phyloP scores from a whole-genome alignment of 2,797 vertebrate genomes.

The Gorsachius magnificus region DNA sequence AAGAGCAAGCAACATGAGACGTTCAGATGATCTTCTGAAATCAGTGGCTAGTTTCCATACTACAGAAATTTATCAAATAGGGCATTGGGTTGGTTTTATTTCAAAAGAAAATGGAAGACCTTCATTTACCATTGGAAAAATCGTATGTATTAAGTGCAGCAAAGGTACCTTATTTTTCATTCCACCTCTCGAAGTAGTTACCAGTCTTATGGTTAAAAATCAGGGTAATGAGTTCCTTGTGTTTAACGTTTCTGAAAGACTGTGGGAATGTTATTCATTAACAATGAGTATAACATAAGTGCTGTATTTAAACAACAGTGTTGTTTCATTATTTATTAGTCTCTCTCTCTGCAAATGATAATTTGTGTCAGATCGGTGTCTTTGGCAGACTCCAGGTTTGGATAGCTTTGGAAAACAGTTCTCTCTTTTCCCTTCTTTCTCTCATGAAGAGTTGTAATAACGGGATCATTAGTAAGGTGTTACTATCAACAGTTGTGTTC shows the following conservation, averaged over 20 bases:
- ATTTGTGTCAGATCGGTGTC: not conserved
- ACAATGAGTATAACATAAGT: not conserved
- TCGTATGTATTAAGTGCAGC: not conserved
- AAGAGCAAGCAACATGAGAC: not conserved
- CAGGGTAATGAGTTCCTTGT: not conserved
- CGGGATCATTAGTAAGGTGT: not conserved
- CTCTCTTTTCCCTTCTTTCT: not conserved
- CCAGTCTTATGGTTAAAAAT: not conserved
- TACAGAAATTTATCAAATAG: not conserved
- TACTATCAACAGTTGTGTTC: not conserved
- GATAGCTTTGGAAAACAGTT: not conserved
- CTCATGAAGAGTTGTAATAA: not conserved
- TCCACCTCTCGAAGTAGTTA: not conserved
- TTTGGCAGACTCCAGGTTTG: not conserved
- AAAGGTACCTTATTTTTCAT: not conserved
- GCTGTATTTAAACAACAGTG: not conserved
- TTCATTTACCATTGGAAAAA: not conserved
- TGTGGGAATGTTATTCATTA: not conserved
- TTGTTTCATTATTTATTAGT: not conserved
- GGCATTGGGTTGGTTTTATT: not conserved
- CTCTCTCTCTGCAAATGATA: not conserved
- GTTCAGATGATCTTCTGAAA: not conserved
- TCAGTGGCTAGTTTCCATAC: not conserved
- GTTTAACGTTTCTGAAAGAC: not conserved
- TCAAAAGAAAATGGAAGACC: not conserved